Conservation (phyloP, 2,797 vertebrate species). For the Bovichtus diacanthus region DNA sequence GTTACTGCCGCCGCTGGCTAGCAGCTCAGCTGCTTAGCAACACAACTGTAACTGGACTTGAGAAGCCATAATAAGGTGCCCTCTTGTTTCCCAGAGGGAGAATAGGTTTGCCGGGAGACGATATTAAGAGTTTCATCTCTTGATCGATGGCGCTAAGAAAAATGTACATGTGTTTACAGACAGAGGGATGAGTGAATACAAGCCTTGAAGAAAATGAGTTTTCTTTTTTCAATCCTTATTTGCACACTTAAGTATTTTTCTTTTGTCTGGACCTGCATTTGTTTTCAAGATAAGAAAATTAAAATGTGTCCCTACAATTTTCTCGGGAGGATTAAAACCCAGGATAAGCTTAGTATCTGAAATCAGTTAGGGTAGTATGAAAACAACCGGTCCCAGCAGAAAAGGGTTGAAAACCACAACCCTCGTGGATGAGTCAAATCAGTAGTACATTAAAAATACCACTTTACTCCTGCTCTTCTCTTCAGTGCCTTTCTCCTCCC, state of each 20-base stretch:
- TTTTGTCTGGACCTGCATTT: constrained; percentile 19
- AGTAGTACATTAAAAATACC: constrained; percentile 40
- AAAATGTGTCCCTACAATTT: constrained; percentile 42
- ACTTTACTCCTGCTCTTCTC: constrained; percentile 31
- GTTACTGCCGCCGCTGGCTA: constrained; percentile 44
- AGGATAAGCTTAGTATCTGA: constrained; percentile 38
- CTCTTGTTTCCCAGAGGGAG: constrained; percentile 44
- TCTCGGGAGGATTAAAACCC: constrained; percentile 31
- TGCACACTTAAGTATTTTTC: constrained; percentile 26
- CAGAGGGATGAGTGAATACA: constrained; percentile 29
- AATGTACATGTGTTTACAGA: constrained; percentile 54
- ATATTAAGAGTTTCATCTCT: constrained; percentile 48
- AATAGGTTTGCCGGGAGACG: constrained; percentile 41
- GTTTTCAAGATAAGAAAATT: constrained; percentile 56
- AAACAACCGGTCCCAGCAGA: constrained; percentile 24
- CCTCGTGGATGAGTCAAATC: constrained; percentile 36
- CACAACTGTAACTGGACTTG: constrained; percentile 85
- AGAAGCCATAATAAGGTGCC: constrained; percentile 58
- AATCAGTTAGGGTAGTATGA: constrained; percentile 29
- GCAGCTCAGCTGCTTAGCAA: constrained; percentile 90
- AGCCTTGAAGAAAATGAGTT: constrained; percentile 40
- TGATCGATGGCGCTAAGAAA: constrained; percentile 42
- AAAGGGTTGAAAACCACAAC: constrained; percentile 27
- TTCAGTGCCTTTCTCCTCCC: constrained; percentile 34
- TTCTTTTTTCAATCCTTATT: constrained; percentile 53